These are phyloP conservation scores for Ricordea florida DNA, from an alignment of 92 coral and sea anemone genomes.

Conservation along the genomic window DNA sequence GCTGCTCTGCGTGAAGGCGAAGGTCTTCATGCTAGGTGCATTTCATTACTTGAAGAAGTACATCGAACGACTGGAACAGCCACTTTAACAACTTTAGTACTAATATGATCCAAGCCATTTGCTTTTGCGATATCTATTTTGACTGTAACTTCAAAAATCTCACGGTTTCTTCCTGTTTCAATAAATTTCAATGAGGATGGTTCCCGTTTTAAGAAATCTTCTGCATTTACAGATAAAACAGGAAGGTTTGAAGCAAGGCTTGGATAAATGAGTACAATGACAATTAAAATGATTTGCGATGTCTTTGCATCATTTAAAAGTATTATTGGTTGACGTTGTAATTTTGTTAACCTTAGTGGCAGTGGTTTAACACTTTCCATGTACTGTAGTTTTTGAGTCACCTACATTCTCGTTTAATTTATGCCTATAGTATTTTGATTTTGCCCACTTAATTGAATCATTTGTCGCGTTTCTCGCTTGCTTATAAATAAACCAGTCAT, in stretches of 20 bases:
- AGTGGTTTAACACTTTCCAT: too few species aligned
- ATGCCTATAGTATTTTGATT: too few species aligned
- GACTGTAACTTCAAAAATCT: conserved; percentile 1
- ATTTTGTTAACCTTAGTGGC: background rate
- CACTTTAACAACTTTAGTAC: conserved; percentile 3
- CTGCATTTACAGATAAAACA: background rate
- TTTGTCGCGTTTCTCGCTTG: too few species aligned
- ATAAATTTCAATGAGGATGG: background rate
- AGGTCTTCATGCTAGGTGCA: too few species aligned
- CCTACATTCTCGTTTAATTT: too few species aligned
- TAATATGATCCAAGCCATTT: conserved; percentile 25
- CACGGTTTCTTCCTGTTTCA: background rate
- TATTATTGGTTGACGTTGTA: background rate
- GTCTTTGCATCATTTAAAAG: background rate
- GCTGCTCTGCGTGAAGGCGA: too few species aligned
- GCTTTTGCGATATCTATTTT: conserved; percentile 8
- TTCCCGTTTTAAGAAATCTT: background rate
- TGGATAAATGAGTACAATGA: conserved; percentile 5
- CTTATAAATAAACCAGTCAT: too few species aligned
- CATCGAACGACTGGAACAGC: conserved; percentile 36
- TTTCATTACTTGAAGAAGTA: too few species aligned
- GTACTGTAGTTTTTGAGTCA: too few species aligned
- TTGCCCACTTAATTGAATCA: too few species aligned
- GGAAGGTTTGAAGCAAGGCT: conserved; percentile 3
- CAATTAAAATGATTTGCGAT: conserved; percentile 25